These are phyloP conservation scores for Phoebastria nigripes DNA, from an alignment of 2,797 vertebrate genomes.

Conservation along the genomic window DNA sequence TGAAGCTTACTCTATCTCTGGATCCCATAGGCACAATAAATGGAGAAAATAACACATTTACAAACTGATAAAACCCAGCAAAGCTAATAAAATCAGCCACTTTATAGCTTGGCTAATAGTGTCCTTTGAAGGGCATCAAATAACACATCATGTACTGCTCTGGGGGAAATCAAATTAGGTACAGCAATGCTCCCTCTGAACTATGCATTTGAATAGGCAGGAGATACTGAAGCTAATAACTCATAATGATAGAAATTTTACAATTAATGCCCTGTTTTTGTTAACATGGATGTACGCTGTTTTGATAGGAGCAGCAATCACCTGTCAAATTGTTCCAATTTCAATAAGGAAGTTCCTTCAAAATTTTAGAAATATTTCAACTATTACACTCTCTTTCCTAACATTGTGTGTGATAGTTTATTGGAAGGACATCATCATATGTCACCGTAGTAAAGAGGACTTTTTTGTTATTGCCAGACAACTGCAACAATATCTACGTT, in stretches of 20 bases:
- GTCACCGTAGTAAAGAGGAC: neutral
- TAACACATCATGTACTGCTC: conserved; percentile 76
- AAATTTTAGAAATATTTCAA: neutral
- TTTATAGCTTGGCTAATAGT: conserved; percentile 79
- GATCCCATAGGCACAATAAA: conserved; percentile 80
- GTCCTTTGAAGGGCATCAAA: conserved; percentile 83
- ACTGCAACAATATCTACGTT: neutral
- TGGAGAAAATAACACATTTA: conserved; percentile 81
- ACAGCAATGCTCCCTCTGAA: conserved; percentile 53
- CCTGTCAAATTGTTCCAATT: neutral
- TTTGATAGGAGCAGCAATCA: neutral
- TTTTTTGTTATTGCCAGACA: neutral
- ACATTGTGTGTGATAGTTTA: neutral
- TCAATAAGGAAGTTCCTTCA: neutral
- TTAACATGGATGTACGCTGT: neutral
- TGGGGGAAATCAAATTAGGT: conserved; percentile 76
- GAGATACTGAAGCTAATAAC: conserved; percentile 49
- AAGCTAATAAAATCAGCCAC: conserved; percentile 81
- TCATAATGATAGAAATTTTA: conserved; percentile 24
- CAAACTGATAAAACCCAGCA: conserved; percentile 78
- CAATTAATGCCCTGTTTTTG: conserved; percentile 30
- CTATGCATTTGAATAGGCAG: conserved; percentile 59
- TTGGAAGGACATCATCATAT: neutral
- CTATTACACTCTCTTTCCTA: neutral
- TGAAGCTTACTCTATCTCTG: conserved; percentile 74